Percentiles rank a stretch among this genome's conserved stretches.
These are phyloP conservation scores for Syrista parreyssii DNA, from an alignment of 2,888 invertebrate species.

Conservation along the genomic window DNA sequence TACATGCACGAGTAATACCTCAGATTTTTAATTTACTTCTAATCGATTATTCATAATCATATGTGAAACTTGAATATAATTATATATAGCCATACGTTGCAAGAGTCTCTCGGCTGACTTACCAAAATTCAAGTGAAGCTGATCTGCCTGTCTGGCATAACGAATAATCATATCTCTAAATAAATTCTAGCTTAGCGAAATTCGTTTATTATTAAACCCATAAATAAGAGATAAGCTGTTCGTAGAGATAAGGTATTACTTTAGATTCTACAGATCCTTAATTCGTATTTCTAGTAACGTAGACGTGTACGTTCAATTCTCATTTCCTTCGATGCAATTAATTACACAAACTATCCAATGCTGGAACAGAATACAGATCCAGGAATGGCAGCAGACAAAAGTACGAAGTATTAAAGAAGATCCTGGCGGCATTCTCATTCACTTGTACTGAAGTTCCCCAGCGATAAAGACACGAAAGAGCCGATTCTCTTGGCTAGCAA, in stretches of 20 bases:
- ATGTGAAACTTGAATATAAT: not conserved
- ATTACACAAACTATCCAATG: not conserved
- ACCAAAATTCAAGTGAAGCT: too few species aligned
- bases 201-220: not conserved
- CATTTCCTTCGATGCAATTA: not conserved
- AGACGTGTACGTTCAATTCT: not conserved
- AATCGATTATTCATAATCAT: not conserved
- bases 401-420: not conserved
- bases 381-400: not conserved
- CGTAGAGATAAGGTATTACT: not conserved
- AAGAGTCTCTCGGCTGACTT: too few species aligned
- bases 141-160: not conserved
- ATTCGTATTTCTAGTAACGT: not conserved
- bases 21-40: not conserved
- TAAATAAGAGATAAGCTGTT: not conserved
- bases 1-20: not conserved
- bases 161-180: not conserved
- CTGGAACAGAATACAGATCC: not conserved
- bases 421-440: not conserved
- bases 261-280: not conserved
- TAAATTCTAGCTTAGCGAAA: not conserved
- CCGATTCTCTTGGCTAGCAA: not conserved
- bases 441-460: not conserved
- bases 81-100: not conserved
- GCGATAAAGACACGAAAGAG: not conserved